Base-by-base conservation (phyloP, 2,888 invertebrate genomes). In the Nemotelus pantherinus region DNA sequence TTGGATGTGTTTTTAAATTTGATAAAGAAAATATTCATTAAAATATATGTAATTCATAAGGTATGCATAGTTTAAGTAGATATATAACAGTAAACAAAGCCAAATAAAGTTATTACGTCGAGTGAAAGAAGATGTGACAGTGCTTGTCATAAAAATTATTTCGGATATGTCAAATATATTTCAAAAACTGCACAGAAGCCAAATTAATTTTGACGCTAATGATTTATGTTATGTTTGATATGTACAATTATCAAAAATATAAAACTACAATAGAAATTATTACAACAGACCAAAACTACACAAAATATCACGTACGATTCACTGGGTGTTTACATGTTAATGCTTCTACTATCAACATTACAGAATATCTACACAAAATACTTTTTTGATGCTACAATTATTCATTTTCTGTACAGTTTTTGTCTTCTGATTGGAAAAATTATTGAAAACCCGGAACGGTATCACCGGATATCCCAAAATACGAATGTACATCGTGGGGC, bases 71-170 rank as follows among this genome's bases (percentile, higher is more conserved):
- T 47, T 72, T 72, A 72, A 58, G 25, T 45, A 10, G 50, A 74
- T 47, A 68, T 50, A 44, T 25, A 76, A 76, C 76, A 76, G 68
- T 68, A 76, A 58, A 67, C 3, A 76, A 76, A 76, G 67, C 58
- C 67, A 65, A 67, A 76, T 55, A 57, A 25, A 44, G 55, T 75
- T 75, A 58, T 45, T 7, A 57, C 4, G 67, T 53, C 60, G n/a
- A 75, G 3, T 41, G 58, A 68, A 55, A 48, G 63, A 58, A 7
- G 41, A 50, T 10, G 57, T 68, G 67, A 76, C 58, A 76, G 58
- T 67, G 71, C 41, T 77, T 77, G 77, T 70, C 77, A 77, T 77
- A 77, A 77, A 77, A 77, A 77, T 77, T 77, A 77, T 77, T 65
- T 76, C 47, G 9, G 25, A 25, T 25, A 47, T 25, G 50, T 50